phyloP scores from a whole-genome alignment of 2,888 invertebrate genomes.

The Cordilura impudica region DNA sequence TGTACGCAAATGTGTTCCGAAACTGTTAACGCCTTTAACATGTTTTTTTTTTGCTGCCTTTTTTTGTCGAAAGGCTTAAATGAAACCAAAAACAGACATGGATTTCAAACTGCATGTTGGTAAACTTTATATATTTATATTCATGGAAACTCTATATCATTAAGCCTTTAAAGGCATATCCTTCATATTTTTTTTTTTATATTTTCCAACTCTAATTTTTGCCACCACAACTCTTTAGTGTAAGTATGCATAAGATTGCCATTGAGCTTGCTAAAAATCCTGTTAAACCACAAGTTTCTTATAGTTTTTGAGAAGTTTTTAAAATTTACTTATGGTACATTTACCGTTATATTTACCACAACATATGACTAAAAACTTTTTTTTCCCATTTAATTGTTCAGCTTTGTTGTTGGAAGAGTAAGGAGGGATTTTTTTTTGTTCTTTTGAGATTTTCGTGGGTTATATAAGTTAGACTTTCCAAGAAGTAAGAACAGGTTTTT shows the following conservation, averaged over 20 bases:
- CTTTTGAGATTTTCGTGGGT: too few relatives aligned
- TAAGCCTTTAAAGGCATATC: slow-evolving; percentile 15
- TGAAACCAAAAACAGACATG: slow-evolving; percentile 1
- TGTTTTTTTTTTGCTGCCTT: slow-evolving; percentile 24
- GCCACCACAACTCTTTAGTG: too few relatives aligned
- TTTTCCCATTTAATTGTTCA: too few relatives aligned
- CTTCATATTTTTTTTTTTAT: neutral
- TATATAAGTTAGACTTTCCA: too few relatives aligned
- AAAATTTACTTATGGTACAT: too few relatives aligned
- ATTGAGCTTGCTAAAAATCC: slow-evolving; percentile 46
- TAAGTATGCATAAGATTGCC: slow-evolving; percentile 7
- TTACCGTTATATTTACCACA: too few relatives aligned
- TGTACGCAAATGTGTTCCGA: slow-evolving; percentile 40
- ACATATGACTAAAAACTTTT: too few relatives aligned
- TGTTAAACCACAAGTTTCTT: slow-evolving; percentile 52
- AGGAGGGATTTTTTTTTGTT: too few relatives aligned
- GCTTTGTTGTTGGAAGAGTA: too few relatives aligned
- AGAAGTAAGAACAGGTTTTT: too few relatives aligned
- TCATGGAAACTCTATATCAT: slow-evolving; percentile 22
- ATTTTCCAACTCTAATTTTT: neutral
- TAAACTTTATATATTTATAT: neutral
- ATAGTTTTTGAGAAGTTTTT: neutral
- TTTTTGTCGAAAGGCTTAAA: neutral
- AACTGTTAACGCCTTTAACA: slow-evolving; percentile 50
- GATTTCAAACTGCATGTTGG: slow-evolving; percentile 19